Evolutionary conservation across 2,113 vertebrate genomes (phyloP).

Genomic region (Chrysochloris asiatica): DNA sequence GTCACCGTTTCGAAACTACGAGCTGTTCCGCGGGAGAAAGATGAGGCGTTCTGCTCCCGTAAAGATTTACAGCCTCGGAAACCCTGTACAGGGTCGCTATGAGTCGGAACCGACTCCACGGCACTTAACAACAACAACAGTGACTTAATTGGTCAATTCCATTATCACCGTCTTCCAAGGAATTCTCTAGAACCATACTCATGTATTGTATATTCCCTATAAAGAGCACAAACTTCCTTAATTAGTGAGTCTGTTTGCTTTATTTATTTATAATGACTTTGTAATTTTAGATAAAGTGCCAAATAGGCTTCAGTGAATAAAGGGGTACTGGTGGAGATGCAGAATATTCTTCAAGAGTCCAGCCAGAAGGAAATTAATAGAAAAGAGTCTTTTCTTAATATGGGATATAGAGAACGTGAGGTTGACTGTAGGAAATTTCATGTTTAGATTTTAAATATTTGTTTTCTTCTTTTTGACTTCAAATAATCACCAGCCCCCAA

Average conservation of each 20-base stretch:
- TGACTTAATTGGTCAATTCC: neutral
- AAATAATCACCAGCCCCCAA: neutral
- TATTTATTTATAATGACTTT: neutral
- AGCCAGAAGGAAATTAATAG: neutral
- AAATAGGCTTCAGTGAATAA: neutral
- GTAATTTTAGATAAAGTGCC: neutral
- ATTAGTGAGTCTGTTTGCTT: neutral
- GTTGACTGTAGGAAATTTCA: neutral
- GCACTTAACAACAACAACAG: too few species aligned
- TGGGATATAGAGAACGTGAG: neutral
- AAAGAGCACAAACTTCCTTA: too few species aligned
- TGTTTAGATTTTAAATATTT: conserved; percentile 18
- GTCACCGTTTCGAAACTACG: too few species aligned
- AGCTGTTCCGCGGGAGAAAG: too few species aligned
- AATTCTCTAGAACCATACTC: neutral
- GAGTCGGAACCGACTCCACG: too few species aligned
- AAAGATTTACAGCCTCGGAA: too few species aligned
- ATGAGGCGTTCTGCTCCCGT: too few species aligned
- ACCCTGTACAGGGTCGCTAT: too few species aligned
- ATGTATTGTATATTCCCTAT: too few species aligned
- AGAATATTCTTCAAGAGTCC: neutral
- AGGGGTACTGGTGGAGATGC: neutral
- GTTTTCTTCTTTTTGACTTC: neutral
- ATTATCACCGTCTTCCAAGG: neutral
- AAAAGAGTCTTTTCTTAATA: neutral